Evolutionary conservation across 2,797 vertebrate species (phyloP), one percentile per base, ranked within the genome.

Genomic region (Epinephelus coioides): DNA sequence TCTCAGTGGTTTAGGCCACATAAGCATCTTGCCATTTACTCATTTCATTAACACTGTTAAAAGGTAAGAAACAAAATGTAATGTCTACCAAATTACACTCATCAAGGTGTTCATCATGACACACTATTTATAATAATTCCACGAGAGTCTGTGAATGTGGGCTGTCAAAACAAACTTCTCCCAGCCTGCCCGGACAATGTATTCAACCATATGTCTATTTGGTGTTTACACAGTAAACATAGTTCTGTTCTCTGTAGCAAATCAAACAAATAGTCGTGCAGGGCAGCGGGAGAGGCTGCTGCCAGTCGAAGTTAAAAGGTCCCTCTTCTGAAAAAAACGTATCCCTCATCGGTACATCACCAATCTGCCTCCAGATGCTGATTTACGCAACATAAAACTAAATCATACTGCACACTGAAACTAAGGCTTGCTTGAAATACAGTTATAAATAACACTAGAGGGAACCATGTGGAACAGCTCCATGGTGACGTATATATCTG

Each of bases 211-310:
- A 59, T 43, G 67, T 78, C 57, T 23, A n/a, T 54, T 50, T 59
- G 55, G 53, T 69, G 85, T 91, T 89, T 90, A 86, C 84, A 83
- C 57, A 9, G 88, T 92, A 92, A 91, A 91, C 82, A 74, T 62
- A 79, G 53, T 14, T 80, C 53, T 27, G 50, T 71, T 59, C 67
- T 76, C 60, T 27, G 27, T 40, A 73, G 53, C 44, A 64, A 47
- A 75, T 54, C 56, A 50, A 71, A 69, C 38, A 50, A 61, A 83
- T 21, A 46, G 25, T 23, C 18, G 67, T 43, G 12, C 53, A 63
- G 46, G 61, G 23, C 59, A 51, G 50, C 7, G 4, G 51, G 49
- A 54, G 51, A 50, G n/a, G 6, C 47, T 59, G 55, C 54, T 69
- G 6, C 7, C 40, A 60, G 34, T 38, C n/a, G 10, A 27, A 71